phyloP scores from a whole-genome alignment of 2,888 invertebrate genomes.

The Polylopha cassiicola region DNA sequence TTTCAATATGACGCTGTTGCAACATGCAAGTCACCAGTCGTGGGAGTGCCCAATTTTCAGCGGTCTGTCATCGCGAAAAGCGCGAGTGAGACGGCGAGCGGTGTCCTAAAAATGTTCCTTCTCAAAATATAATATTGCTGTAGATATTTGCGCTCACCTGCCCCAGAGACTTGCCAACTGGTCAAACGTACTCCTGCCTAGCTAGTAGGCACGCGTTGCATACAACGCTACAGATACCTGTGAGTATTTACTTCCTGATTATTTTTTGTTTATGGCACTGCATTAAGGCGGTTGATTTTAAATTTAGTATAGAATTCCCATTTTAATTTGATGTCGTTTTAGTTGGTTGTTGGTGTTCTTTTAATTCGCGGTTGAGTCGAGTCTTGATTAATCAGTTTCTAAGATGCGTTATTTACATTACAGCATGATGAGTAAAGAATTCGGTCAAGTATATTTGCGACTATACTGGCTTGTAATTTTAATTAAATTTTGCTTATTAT shows the following conservation, averaged over 20 bases:
- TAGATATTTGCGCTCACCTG: conserved; percentile 64
- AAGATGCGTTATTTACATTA: too few species aligned
- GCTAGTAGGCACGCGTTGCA: conserved; percentile 41
- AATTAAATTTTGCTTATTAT: too few species aligned
- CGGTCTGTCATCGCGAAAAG: conserved; percentile 26
- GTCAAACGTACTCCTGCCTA: conserved; percentile 50
- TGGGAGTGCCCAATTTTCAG: conserved; percentile 28
- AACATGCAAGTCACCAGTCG: conserved; percentile 22
- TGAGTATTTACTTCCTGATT: conserved; percentile 40
- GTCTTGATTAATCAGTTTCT: too few species aligned
- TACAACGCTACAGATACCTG: conserved; percentile 36
- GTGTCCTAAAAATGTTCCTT: conserved; percentile 51
- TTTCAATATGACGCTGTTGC: conserved; percentile 11
- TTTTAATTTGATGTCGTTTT: too few species aligned
- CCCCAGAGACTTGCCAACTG: conserved; percentile 48
- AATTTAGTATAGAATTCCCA: too few species aligned
- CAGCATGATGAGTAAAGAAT: too few species aligned
- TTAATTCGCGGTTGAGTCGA: too few species aligned
- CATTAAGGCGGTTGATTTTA: too few species aligned
- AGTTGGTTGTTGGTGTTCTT: too few species aligned
- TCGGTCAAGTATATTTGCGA: too few species aligned
- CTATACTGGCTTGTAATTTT: too few species aligned
- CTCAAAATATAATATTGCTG: conserved; percentile 64
- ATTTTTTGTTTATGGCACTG: too few species aligned
- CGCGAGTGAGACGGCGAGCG: conserved; percentile 40